Evolutionary conservation across 2,888 invertebrate species (phyloP).

Genomic region (Mesoligia furuncula): DNA sequence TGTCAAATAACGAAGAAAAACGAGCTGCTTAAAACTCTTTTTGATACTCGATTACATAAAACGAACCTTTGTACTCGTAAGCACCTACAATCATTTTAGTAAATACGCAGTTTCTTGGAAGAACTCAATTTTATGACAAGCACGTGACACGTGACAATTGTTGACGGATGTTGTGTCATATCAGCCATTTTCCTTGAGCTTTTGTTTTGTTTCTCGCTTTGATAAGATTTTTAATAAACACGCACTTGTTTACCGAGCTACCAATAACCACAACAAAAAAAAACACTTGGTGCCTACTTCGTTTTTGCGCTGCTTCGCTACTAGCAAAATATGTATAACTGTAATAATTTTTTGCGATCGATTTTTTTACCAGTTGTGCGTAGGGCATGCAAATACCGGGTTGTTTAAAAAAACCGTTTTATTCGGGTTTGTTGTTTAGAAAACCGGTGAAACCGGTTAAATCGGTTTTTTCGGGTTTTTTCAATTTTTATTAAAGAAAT

Average conservation of each 20-base stretch:
- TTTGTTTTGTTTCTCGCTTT: slow-evolving; percentile 12
- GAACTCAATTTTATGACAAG: slow-evolving; percentile 24
- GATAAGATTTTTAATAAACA: slow-evolving; percentile 43
- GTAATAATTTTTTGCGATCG: not conserved
- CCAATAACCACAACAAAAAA: not conserved
- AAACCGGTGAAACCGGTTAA: too few species aligned
- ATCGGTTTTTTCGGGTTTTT: too few species aligned
- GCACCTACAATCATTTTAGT: slow-evolving; percentile 1
- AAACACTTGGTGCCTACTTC: not conserved
- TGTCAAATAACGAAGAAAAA: not conserved
- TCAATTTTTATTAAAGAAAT: too few species aligned
- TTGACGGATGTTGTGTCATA: slow-evolving; percentile 22
- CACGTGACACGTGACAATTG: slow-evolving; percentile 26
- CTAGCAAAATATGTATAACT: slow-evolving; percentile 10
- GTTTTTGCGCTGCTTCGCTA: not conserved
- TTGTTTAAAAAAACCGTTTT: too few species aligned
- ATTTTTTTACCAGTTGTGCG: too few species aligned
- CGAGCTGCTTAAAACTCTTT: not conserved
- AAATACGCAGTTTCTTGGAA: slow-evolving; percentile 40
- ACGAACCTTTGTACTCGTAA: too few species aligned
- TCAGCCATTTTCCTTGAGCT: slow-evolving; percentile 18
- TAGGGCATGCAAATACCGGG: too few species aligned
- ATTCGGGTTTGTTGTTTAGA: too few species aligned
- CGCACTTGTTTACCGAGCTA: slow-evolving; percentile 14
- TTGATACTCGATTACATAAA: too few species aligned